phyloP scores from a whole-genome alignment of 2,797 vertebrate genomes.

The Carduelis carduelis region DNA sequence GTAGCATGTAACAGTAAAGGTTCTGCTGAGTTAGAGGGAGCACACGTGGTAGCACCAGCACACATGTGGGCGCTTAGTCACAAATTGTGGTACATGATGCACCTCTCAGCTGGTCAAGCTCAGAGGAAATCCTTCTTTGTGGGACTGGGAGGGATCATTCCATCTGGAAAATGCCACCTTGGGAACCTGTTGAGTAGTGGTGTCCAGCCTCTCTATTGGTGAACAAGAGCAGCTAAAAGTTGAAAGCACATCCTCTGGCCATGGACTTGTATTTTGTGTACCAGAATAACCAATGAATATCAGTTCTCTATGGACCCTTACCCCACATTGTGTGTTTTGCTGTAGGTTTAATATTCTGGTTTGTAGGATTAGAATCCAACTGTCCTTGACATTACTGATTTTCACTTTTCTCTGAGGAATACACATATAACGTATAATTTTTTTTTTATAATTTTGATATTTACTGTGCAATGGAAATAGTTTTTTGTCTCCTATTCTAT shows the following conservation, averaged over 20 bases:
- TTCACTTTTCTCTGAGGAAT: not conserved
- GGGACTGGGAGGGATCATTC: not conserved
- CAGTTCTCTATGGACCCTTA: not conserved
- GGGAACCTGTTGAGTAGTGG: not conserved
- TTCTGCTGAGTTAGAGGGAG: not conserved
- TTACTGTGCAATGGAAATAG: not conserved
- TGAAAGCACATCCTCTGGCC: not conserved
- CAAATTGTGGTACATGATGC: not conserved
- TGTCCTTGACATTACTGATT: not conserved
- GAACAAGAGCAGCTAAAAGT: not conserved
- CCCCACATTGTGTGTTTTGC: not conserved
- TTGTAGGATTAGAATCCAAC: not conserved
- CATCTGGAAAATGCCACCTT: not conserved
- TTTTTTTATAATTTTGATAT: not conserved
- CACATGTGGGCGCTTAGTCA: not conserved
- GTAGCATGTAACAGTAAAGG: not conserved
- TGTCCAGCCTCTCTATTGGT: not conserved
- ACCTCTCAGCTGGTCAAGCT: not conserved
- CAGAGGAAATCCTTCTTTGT: not conserved
- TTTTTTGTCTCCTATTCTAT: not conserved
- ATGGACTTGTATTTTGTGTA: not conserved
- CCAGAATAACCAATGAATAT: not conserved
- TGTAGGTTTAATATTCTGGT: not conserved
- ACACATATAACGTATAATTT: not conserved
- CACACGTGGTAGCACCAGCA: accelerated